These are phyloP conservation scores for Anabacerthia variegaticeps DNA, from an alignment of 2,797 vertebrate species.

Conservation along the genomic window DNA sequence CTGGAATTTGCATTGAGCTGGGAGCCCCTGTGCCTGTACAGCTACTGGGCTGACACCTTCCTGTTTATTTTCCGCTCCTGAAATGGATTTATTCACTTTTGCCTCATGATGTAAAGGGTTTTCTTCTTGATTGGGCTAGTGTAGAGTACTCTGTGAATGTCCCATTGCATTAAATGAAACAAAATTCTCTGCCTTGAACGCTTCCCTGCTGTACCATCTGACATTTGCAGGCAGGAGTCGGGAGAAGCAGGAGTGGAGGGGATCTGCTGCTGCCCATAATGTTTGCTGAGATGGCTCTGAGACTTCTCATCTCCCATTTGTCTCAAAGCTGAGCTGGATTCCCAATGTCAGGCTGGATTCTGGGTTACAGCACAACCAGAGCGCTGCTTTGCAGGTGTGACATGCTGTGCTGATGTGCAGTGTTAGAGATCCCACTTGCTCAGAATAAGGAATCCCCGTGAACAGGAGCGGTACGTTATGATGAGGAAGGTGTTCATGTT, in stretches of 20 bases:
- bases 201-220: background rate
- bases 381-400: background rate
- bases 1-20: background rate
- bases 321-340: background rate
- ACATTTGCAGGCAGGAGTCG: background rate
- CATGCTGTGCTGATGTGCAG: rapidly evolving
- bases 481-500: background rate
- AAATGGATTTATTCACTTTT: background rate
- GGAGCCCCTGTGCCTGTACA: background rate
- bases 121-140: background rate
- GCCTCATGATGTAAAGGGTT: background rate
- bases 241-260: rapidly evolving
- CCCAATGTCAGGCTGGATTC: background rate
- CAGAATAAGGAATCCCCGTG: background rate
- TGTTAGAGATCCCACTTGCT: background rate
- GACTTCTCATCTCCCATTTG: background rate
- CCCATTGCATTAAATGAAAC: background rate
- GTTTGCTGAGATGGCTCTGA: background rate
- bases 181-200: background rate
- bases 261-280: background rate
- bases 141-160: background rate
- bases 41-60: background rate
- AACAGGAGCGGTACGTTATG: background rate
- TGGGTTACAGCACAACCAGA: background rate
- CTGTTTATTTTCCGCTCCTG: rapidly evolving